phyloP scores from a whole-genome alignment of 2,113 vertebrate species.

The Columbina picui region DNA sequence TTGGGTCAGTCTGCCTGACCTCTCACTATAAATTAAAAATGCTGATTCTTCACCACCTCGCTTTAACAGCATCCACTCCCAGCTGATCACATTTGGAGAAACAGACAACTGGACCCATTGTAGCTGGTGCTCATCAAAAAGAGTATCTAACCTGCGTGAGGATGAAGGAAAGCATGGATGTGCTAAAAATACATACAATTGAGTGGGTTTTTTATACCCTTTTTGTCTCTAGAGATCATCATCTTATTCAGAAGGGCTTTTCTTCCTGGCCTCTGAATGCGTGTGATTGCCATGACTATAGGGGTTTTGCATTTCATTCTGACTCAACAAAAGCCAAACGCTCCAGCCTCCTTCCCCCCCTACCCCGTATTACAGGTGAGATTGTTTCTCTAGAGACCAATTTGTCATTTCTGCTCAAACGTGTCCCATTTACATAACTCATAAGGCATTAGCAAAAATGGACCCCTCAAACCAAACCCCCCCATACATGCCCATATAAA shows the following conservation, averaged over 20 bases:
- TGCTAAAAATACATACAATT: background rate
- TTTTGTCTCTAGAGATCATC: background rate
- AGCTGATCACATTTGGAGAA: background rate
- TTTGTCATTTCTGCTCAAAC: background rate
- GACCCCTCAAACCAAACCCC: background rate
- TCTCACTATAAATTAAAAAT: background rate
- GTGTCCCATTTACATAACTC: constrained; percentile 21
- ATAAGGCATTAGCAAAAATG: background rate
- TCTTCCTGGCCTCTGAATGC: background rate
- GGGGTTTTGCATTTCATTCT: constrained; percentile 15
- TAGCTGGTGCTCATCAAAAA: background rate
- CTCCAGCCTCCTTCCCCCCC: background rate
- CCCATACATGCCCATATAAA: background rate
- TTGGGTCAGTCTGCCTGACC: background rate
- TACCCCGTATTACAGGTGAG: background rate
- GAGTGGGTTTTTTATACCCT: background rate
- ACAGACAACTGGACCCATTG: background rate
- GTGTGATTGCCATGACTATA: background rate
- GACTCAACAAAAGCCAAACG: background rate
- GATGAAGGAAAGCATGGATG: background rate
- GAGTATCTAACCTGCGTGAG: background rate
- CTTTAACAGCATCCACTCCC: background rate
- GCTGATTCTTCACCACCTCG: background rate
- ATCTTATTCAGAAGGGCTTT: background rate
- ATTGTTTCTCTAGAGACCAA: constrained; percentile 8